A percentile compares a stretch with the other conserved stretches of the same genome.
These are phyloP conservation scores for Brachionus manjavacas DNA, from an alignment of 1,140 invertebrate genomes.

Conservation along the genomic window DNA sequence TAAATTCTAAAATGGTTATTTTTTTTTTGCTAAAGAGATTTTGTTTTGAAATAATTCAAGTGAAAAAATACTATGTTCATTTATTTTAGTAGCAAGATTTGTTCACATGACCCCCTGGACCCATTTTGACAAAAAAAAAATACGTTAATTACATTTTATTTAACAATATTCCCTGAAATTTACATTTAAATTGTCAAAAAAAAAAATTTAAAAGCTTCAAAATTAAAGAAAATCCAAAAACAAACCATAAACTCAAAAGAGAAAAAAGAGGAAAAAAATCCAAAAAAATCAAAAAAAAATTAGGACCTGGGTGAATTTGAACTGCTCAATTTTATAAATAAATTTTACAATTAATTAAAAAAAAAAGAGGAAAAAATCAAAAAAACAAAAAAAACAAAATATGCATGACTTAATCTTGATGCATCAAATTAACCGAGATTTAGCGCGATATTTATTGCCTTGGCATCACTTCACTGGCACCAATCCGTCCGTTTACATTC, in stretches of 20 bases:
- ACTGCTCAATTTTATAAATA: not conserved
- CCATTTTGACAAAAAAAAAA: not conserved
- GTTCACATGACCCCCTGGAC: no score
- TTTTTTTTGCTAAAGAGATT: no score
- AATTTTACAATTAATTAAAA: not conserved
- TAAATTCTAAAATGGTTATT: no score
- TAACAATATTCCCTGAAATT: not conserved
- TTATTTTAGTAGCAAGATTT: no score
- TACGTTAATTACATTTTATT: not conserved
- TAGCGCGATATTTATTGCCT: constrained; percentile 2
- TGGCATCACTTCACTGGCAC: not conserved
- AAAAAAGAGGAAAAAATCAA: not conserved
- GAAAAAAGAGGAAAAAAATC: not conserved
- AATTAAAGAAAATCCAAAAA: not conserved
- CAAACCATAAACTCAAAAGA: not conserved
- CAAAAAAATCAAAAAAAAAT: not conserved
- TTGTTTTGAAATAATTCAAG: no score
- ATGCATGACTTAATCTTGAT: not conserved
- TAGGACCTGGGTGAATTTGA: not conserved
- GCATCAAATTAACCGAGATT: not conserved
- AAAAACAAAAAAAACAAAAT: not conserved
- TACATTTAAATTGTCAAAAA: not conserved
- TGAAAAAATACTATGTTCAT: no score
- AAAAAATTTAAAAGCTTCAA: not conserved
- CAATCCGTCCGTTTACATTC: not conserved